These are phyloP conservation scores for Aptenodytes forsteri DNA, from an alignment of 2,113 vertebrate species.

Conservation along the genomic window DNA sequence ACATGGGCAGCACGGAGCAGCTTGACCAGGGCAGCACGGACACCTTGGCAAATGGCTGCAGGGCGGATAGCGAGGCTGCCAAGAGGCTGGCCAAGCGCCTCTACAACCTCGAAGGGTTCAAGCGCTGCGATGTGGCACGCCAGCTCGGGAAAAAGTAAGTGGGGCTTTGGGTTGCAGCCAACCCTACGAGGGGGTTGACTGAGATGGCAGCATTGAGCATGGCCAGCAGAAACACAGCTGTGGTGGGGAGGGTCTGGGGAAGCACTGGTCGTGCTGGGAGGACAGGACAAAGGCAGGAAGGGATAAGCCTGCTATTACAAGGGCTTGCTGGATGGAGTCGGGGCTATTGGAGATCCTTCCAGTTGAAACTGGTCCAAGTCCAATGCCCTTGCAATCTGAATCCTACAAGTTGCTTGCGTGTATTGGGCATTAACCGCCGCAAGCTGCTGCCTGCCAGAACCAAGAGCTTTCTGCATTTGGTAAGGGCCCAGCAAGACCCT, in stretches of 20 bases:
- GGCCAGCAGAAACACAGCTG: neutral
- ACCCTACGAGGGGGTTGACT: neutral
- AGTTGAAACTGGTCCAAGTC: neutral
- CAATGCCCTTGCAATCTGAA: neutral
- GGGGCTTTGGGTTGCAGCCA: neutral
- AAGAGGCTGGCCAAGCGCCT: conserved; percentile 91
- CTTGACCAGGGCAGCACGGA: conserved; percentile 85
- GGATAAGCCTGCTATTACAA: neutral
- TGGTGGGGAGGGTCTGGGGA: neutral
- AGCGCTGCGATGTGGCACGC: conserved; percentile 93
- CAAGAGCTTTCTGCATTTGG: neutral
- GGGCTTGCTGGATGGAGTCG: neutral
- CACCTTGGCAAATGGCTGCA: conserved; percentile 90
- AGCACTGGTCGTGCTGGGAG: neutral
- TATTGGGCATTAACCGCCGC: neutral
- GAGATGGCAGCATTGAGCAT: neutral
- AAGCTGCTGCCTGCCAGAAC: neutral
- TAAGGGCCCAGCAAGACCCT: neutral
- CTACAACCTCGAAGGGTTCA: conserved; percentile 94
- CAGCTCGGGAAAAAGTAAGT: conserved; percentile 96
- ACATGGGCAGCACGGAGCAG: conserved; percentile 89
- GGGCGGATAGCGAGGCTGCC: conserved; percentile 85
- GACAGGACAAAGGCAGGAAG: neutral
- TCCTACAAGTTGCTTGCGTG: neutral
- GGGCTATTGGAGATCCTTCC: neutral